Evolutionary conservation across 2,888 invertebrate species (phyloP).

Genomic region (Brenthis ino): DNA sequence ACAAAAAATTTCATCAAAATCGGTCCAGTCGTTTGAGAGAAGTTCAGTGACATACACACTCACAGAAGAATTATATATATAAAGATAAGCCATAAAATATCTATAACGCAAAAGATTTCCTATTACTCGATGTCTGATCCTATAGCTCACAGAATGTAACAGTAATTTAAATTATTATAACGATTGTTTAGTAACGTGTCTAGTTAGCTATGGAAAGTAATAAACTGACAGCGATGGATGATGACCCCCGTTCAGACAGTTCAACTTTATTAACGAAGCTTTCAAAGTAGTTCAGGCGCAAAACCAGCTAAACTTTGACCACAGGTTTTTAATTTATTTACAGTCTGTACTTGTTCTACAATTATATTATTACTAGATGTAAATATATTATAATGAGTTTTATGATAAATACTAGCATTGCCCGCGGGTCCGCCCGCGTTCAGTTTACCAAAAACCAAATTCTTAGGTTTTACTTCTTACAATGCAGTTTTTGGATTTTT

Average conservation of each 20-base stretch:
- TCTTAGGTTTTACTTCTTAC: too few relatives aligned
- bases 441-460: too few relatives aligned
- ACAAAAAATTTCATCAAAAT: too few relatives aligned
- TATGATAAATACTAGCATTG: too few relatives aligned
- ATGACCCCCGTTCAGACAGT: constrained; percentile 21
- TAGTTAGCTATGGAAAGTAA: constrained; percentile 15
- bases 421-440: too few relatives aligned
- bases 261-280: constrained; percentile 17
- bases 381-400: not conserved
- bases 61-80: too few relatives aligned
- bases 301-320: constrained; percentile 18
- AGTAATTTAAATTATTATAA: constrained; percentile 26
- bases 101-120: too few relatives aligned
- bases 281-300: constrained; percentile 20
- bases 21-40: too few relatives aligned
- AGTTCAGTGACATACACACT: too few relatives aligned
- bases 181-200: constrained; percentile 20
- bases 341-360: not conserved
- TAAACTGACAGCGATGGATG: constrained; percentile 22
- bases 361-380: not conserved
- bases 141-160: not conserved
- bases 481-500: too few relatives aligned
- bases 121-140: too few relatives aligned
- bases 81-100: too few relatives aligned
- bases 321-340: constrained; percentile 10